Evolutionary conservation across 2,113 vertebrate species (phyloP).

Genomic region (Perca fluviatilis): DNA sequence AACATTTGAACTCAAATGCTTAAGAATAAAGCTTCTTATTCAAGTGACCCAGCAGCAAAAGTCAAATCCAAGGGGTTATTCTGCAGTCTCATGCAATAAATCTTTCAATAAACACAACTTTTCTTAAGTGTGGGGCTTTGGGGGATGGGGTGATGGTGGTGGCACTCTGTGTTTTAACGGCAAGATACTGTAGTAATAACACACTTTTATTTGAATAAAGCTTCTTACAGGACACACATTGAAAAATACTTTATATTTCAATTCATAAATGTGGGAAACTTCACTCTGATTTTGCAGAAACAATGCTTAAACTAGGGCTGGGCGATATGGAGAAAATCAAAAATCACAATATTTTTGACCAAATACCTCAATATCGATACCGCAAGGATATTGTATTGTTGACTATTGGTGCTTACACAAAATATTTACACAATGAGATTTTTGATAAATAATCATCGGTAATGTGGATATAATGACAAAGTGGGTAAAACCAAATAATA

Average conservation of each 20-base stretch:
- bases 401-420: too few relatives aligned
- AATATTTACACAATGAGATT: too few relatives aligned
- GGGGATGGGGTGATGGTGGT: background rate
- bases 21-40: conserved; percentile 21
- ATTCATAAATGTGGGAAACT: background rate
- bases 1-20: background rate
- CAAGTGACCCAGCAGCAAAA: background rate
- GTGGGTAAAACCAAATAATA: too few relatives aligned
- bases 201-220: background rate
- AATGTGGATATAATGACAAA: too few relatives aligned
- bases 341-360: too few relatives aligned
- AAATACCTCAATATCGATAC: too few relatives aligned
- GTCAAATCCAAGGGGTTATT: conserved; percentile 1
- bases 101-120: conserved; percentile 25
- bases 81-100: conserved; percentile 21
- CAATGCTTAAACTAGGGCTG: background rate
- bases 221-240: background rate
- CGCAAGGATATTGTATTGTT: too few relatives aligned
- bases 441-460: too few relatives aligned
- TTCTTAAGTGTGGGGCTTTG: conserved; percentile 2
- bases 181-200: background rate
- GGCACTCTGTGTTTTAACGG: background rate
- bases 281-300: background rate
- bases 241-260: background rate
- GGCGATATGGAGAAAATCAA: too few relatives aligned